Percentiles rank a stretch among this genome's conserved stretches.
These are phyloP conservation scores for Brachionus manjavacas DNA, from an alignment of 1,140 invertebrate species.

Conservation along the genomic window DNA sequence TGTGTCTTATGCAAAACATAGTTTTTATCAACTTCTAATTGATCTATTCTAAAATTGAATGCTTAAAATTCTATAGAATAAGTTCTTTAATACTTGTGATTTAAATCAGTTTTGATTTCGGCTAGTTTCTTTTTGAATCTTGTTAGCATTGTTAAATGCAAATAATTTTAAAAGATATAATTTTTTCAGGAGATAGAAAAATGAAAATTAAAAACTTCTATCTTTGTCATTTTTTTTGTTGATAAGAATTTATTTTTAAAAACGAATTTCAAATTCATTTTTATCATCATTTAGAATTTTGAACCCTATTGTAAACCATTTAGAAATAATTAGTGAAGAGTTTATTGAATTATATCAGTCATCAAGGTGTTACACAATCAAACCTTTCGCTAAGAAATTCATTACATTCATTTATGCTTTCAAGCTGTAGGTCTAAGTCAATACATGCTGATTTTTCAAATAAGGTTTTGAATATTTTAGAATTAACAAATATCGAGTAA, in stretches of 20 bases:
- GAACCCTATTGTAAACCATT: too few species aligned
- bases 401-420: neutral
- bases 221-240: neutral
- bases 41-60: conserved; percentile 7
- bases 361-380: neutral
- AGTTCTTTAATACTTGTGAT: neutral
- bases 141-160: neutral
- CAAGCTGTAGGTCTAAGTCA: neutral
- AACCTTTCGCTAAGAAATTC: neutral
- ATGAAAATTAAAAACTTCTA: neutral
- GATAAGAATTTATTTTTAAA: neutral
- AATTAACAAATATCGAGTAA: neutral
- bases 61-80: neutral
- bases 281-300: too few species aligned
- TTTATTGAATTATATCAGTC: neutral
- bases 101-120: conserved; percentile 37
- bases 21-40: conserved; percentile 40
- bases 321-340: neutral
- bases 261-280: neutral
- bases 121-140: conserved; percentile 34
- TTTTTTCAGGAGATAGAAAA: neutral
- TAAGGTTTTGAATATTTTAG: neutral
- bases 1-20: conserved; percentile 22
- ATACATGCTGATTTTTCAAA: neutral
- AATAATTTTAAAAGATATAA: neutral